Evolutionary conservation across 2,113 vertebrate genomes (phyloP).

Genomic region (Synchiropus splendidus): DNA sequence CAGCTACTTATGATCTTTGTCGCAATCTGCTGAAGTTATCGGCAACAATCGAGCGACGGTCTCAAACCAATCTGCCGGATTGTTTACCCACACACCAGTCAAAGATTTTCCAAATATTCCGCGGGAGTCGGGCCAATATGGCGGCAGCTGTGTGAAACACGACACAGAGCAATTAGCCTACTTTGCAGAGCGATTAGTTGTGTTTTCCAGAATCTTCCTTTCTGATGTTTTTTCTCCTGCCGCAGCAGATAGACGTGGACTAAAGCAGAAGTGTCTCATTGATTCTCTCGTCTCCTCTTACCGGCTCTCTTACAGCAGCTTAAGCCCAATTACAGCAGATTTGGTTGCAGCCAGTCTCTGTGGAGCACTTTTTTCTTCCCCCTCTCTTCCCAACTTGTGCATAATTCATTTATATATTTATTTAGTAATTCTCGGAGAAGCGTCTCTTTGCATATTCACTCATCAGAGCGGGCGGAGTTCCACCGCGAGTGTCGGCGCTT

Average conservation of each 20-base stretch:
- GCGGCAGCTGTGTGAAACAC: conserved; percentile 42
- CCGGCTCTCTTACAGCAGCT: conserved; percentile 74
- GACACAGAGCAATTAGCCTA: conserved; percentile 66
- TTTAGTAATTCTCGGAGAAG: conserved; percentile 46
- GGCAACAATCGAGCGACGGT: too few relatives aligned
- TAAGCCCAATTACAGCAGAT: conserved; percentile 74
- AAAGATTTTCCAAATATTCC: conserved; percentile 33
- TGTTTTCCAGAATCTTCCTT: conserved; percentile 62
- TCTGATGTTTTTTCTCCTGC: conserved; percentile 57
- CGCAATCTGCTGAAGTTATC: too few relatives aligned
- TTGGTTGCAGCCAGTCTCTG: conserved; percentile 60
- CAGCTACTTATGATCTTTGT: too few relatives aligned
- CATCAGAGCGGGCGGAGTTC: conserved; percentile 49
- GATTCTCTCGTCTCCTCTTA: conserved; percentile 67
- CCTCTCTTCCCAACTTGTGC: conserved; percentile 29
- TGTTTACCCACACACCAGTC: conserved; percentile 28
- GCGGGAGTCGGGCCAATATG: conserved; percentile 38
- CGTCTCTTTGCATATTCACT: conserved; percentile 57
- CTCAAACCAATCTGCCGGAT: too few relatives aligned
- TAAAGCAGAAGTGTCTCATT: conserved; percentile 64
- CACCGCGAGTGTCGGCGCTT: conserved; percentile 14
- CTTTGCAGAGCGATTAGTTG: conserved; percentile 65
- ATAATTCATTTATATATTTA: conserved; percentile 30
- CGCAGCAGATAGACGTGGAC: conserved; percentile 66
- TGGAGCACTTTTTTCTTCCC: conserved; percentile 44